Evolutionary conservation across 2,797 vertebrate species (phyloP).

Genomic region (Malacoraja senta): DNA sequence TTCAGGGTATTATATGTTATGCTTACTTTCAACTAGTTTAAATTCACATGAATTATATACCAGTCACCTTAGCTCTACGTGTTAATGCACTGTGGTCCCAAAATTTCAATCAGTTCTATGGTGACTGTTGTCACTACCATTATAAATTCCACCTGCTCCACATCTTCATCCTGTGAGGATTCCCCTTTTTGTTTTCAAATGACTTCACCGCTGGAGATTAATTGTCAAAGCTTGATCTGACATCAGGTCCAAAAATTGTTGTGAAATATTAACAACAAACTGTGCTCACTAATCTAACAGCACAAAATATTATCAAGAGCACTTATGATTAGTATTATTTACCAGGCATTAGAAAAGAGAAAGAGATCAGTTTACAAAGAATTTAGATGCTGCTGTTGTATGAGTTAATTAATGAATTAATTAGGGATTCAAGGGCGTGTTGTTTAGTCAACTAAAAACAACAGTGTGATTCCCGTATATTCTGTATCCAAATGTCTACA

Average conservation of each 20-base stretch:
- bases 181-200: background rate
- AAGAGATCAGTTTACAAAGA: background rate
- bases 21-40: no score
- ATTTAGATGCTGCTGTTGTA: background rate
- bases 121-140: no score
- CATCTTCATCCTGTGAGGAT: background rate
- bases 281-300: background rate
- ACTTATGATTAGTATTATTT: slow-evolving; percentile 5
- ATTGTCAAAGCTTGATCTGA: background rate
- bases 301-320: background rate
- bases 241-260: background rate
- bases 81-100: no score
- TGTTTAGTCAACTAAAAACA: background rate
- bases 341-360: background rate
- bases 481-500: no score
- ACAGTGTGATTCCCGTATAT: background rate
- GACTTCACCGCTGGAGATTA: background rate
- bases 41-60: no score
- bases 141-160: no score
- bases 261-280: background rate
- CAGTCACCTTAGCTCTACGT: no score
- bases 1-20: no score
- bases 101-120: no score
- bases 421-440: background rate
- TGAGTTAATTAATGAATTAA: background rate